Base-by-base conservation (phyloP, 1,140 invertebrate species). In the Thaumetopoea pityocampa region DNA sequence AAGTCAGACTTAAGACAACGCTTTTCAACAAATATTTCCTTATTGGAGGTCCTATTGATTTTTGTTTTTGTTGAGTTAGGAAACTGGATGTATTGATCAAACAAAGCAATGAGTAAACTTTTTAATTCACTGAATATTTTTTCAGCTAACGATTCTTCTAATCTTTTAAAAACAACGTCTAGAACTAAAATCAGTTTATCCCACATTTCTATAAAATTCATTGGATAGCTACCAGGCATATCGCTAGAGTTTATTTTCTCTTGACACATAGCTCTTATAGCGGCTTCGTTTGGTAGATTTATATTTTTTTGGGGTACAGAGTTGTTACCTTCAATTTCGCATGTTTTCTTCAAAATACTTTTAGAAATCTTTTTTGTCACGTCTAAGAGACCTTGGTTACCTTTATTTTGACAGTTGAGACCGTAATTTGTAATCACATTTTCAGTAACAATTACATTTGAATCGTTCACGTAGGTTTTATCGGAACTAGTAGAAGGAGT, bases 91-190 rank as follows among this genome's bases (percentile, higher is more conserved):
- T n/a, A n/a, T 26, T 60, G 53, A 5, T 58, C 47, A 27, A 71
- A 51, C 15, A 44, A 35, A 8, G 54, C 19, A 5, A n/a, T n/a
- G n/a, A 69, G 37, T 0, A 56, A 48, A 24, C 46, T 59, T 33
- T 56, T 69, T 18, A 78, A 20, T 57, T 78, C 65, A 11, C 35
- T 58, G 7, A 54, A 19, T 22, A 78, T 66, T 50, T 61, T 78
- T 6, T 78, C 58, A n/a, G 55, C 46, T 20, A 80, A 17, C 5
- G 63, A 57, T 9, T 62, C 46, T 38, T 76, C 71, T 20, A 80
- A 43, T 51, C 40, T 67, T 48, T 64, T 67, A 1, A 73, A 32
- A 16, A 66, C 46, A n/a, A 62, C 35, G 34, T 80, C 69, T 16
- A 80, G 33, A 11, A 53, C 44, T 41, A 60, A 17, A 3, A 50